phyloP scores from a whole-genome alignment of 2,888 invertebrate species.

The Aporophyla lueneburgensis region DNA sequence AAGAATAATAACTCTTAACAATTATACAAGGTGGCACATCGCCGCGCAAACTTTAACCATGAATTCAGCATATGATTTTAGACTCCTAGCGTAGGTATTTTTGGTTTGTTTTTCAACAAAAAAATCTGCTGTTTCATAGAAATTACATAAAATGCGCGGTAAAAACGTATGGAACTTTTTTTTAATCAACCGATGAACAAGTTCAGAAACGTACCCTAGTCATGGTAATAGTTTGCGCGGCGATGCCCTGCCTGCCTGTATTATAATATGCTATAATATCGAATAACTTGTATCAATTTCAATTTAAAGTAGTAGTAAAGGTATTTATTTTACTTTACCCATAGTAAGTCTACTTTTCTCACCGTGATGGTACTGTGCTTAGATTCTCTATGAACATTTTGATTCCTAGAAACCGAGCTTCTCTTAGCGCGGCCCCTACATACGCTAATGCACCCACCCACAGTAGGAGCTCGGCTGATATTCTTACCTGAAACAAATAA shows the following conservation, averaged over 20 bases:
- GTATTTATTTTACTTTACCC: neutral
- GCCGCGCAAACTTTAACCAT: too few relatives aligned
- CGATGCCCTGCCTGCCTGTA: neutral
- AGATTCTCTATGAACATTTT: conserved; percentile 98
- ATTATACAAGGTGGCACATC: neutral
- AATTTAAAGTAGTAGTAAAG: neutral
- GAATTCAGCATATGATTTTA: too few relatives aligned
- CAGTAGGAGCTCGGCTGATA: conserved; percentile 94
- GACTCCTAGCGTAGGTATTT: too few relatives aligned
- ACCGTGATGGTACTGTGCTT: conserved; percentile 92
- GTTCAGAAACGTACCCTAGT: too few relatives aligned
- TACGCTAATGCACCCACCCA: conserved; percentile 96
- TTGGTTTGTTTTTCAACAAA: too few relatives aligned
- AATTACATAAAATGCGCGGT: too few relatives aligned
- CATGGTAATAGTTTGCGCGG: too few relatives aligned
- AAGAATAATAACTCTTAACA: neutral
- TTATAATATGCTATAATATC: neutral
- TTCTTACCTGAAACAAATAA: conserved; percentile 90
- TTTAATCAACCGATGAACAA: too few relatives aligned
- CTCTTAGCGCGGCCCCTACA: conserved; percentile 95
- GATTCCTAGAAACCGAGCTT: conserved; percentile 97
- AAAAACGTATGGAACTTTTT: too few relatives aligned
- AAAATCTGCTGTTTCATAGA: too few relatives aligned
- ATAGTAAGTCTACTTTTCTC: neutral
- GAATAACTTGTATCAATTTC: neutral